Conservation (phyloP, 2,888 invertebrate species). For the Oligia latruncula region DNA sequence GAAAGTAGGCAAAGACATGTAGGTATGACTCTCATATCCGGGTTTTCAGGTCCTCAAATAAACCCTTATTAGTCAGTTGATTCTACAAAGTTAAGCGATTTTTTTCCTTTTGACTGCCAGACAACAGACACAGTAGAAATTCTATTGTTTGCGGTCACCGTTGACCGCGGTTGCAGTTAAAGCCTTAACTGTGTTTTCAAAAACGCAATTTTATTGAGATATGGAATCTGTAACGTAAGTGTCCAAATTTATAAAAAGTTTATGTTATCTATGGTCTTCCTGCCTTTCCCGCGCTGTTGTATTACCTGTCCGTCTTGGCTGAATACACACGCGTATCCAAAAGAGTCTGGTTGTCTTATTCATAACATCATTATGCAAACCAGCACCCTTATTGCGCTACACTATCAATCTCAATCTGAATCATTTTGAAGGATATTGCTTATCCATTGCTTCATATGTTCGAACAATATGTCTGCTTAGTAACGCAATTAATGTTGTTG, state of each 20-base stretch:
- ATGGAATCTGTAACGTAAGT: not conserved
- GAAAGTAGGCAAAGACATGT: not conserved
- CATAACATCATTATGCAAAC: not conserved
- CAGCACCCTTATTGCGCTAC: no score
- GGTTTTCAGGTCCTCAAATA: not conserved
- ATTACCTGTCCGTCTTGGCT: not conserved
- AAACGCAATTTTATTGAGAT: not conserved
- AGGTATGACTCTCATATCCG: not conserved
- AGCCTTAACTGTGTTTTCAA: not conserved
- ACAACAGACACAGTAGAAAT: no score
- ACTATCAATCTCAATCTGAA: no score
- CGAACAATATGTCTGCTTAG: no score
- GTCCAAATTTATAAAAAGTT: not conserved
- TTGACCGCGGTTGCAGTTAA: no score
- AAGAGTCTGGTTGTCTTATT: not conserved
- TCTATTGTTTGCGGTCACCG: no score
- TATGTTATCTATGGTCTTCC: not conserved
- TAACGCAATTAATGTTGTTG: no score
- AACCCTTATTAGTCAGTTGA: not conserved
- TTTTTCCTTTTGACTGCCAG: not conserved
- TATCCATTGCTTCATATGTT: no score
- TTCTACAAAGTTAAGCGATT: not conserved
- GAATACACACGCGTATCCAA: not conserved
- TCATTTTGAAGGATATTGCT: no score
- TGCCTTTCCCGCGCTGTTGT: not conserved